Conservation (phyloP, 2,113 vertebrate species). For the Ciconia maguari region DNA sequence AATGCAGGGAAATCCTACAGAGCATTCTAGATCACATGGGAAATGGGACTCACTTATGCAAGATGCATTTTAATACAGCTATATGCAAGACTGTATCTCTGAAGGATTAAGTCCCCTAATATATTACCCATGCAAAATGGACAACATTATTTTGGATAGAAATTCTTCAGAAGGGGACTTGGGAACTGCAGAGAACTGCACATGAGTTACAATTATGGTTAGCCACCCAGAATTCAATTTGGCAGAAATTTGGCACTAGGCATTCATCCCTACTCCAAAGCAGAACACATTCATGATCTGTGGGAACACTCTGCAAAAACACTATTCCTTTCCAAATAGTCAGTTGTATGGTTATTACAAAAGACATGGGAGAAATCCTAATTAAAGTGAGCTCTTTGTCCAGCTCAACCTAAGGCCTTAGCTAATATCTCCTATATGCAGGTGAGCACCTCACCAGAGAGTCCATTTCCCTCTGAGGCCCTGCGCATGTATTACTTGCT, state of each 20-base stretch:
- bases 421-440: background rate
- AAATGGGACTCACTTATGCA: background rate
- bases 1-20: background rate
- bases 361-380: background rate
- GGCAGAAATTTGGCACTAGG: background rate
- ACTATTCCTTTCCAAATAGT: background rate
- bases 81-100: background rate
- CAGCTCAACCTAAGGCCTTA: background rate
- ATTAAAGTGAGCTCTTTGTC: background rate
- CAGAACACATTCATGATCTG: background rate
- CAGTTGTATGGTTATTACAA: background rate
- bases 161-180: background rate
- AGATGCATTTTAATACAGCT: background rate
- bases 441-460: background rate
- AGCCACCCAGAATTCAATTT: background rate
- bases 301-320: background rate
- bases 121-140: background rate
- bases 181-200: background rate
- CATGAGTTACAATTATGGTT: background rate
- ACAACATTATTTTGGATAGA: background rate
- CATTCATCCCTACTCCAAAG: background rate
- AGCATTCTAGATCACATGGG: background rate
- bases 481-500: background rate
- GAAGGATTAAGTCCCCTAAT: background rate
- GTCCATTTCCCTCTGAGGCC: background rate